Percentiles rank a stretch among this genome's conserved stretches.
Conservation (phyloP, 2,113 vertebrate species). For the Rhombomys opimus region DNA sequence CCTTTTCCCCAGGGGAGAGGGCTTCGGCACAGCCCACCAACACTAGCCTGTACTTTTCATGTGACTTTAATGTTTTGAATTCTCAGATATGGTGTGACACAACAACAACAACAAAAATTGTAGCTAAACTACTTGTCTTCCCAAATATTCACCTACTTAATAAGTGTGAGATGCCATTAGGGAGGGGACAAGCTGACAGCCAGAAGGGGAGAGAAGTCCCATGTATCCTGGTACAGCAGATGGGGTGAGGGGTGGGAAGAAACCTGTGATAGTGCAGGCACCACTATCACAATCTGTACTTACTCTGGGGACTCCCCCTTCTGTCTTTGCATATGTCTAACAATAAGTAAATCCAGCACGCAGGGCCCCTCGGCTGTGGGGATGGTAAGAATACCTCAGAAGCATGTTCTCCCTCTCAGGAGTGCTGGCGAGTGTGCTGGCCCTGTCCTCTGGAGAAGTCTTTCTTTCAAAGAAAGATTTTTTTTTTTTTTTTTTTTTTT, state of each 20-base stretch:
- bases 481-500: neutral
- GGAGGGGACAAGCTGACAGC: neutral
- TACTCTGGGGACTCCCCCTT: fast-evolving
- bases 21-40: neutral
- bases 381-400: neutral
- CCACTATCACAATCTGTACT: fast-evolving
- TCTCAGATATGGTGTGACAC: neutral
- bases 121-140: neutral
- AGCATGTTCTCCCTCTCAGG: neutral
- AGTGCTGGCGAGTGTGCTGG: neutral
- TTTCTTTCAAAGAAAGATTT: neutral
- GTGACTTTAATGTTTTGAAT: neutral
- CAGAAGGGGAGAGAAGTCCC: neutral
- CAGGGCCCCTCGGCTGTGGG: fast-evolving
- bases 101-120: neutral
- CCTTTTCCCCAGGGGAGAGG: neutral
- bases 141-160: neutral
- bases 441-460: neutral
- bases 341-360: neutral
- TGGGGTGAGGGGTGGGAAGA: neutral
- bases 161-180: neutral
- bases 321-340: neutral
- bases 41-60: neutral
- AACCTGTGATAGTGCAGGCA: fast-evolving
- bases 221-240: neutral